Conservation (phyloP, 2,113 vertebrate species). For the Heterochromis multidens region DNA sequence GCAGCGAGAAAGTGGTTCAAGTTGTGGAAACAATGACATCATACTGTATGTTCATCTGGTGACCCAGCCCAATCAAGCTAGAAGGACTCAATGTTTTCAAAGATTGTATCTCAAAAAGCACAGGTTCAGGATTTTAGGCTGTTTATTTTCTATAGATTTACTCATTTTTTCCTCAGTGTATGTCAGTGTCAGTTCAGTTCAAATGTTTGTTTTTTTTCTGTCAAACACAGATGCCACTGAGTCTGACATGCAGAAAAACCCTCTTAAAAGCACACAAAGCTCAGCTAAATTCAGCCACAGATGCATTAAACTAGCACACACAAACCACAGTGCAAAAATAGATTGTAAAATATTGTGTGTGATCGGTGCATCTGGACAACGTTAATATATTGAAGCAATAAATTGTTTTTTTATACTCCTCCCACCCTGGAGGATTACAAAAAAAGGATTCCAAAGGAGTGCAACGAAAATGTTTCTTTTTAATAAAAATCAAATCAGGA, state of each 20-base stretch:
- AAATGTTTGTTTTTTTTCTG: conserved; percentile 6
- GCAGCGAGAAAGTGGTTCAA: conserved; percentile 59
- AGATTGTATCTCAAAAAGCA: conserved; percentile 32
- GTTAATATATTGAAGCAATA: conserved; percentile 64
- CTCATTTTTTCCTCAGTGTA: background rate
- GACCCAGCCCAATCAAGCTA: conserved; percentile 51
- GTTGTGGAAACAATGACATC: conserved; percentile 73
- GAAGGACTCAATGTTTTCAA: conserved; percentile 16
- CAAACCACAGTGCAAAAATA: conserved; percentile 39
- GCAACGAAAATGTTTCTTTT: conserved; percentile 45
- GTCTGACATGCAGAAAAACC: conserved; percentile 19
- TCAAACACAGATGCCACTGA: background rate
- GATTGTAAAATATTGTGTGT: conserved; percentile 24
- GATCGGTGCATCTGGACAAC: conserved; percentile 53
- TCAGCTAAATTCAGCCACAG: background rate
- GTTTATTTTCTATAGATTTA: background rate
- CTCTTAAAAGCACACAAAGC: conserved; percentile 16
- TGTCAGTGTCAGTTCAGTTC: background rate
- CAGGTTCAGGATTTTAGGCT: conserved; percentile 4
- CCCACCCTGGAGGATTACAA: conserved; percentile 37
- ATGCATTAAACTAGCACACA: conserved; percentile 2
- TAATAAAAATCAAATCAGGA: conserved; percentile 57
- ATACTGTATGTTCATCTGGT: conserved; percentile 39
- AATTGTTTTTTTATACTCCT: conserved; percentile 38
- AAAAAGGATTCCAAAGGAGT: conserved; percentile 44